These are phyloP conservation scores for Tragelaphus scriptus DNA, from an alignment of 2,113 vertebrate genomes.

Conservation along the genomic window DNA sequence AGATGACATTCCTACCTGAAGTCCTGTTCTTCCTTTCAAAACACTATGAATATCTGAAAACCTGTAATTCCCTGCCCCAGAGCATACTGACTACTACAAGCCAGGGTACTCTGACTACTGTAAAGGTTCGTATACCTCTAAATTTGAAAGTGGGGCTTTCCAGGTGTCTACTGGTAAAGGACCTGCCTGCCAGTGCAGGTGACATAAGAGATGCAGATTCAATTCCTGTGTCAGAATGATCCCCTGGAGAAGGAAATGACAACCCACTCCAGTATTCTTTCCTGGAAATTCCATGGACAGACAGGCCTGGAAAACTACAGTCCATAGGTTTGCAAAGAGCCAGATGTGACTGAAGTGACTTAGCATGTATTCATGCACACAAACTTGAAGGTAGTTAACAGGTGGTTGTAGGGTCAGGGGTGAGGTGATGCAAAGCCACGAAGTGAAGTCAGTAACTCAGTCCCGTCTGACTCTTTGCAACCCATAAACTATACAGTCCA, in stretches of 20 bases:
- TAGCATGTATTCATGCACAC: neutral
- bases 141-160: neutral
- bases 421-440: rapidly evolving
- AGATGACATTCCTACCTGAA: neutral
- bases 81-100: neutral
- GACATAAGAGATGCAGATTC: neutral
- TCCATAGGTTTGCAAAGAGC: neutral
- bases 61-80: neutral
- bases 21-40: neutral
- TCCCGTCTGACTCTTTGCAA: neutral
- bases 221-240: neutral
- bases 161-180: neutral
- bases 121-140: neutral
- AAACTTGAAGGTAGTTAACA: neutral
- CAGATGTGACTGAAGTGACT: neutral
- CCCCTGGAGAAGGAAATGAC: neutral
- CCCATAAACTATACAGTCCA: neutral
- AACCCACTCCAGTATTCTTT: neutral
- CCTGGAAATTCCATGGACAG: neutral
- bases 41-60: neutral
- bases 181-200: neutral
- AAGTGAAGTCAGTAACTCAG: neutral
- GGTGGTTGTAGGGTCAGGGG: neutral
- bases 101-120: neutral
- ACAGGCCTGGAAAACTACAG: neutral